These are phyloP conservation scores for Musca vetustissima DNA, from an alignment of 1,140 invertebrate species.

Conservation along the genomic window DNA sequence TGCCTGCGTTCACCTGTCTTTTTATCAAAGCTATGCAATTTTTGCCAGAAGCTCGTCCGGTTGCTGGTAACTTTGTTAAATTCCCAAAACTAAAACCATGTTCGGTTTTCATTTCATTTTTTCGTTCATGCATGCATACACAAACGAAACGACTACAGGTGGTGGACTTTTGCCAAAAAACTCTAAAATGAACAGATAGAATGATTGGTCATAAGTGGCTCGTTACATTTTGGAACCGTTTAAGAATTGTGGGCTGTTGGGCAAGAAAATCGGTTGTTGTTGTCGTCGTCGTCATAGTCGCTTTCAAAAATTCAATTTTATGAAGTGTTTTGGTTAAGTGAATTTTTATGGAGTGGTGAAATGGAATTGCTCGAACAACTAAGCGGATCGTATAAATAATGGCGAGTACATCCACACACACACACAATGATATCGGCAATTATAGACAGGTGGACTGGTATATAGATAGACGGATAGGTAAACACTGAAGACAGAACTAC, in stretches of 20 bases:
- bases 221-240: too few species aligned
- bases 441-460: neutral
- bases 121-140: neutral
- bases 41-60: too few species aligned
- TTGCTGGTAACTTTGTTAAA: neutral
- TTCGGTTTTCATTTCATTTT: neutral
- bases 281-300: too few species aligned
- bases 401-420: too few species aligned
- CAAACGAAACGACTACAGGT: neutral
- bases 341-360: constrained; percentile 16
- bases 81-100: neutral
- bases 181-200: too few species aligned
- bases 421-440: neutral
- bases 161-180: constrained; percentile 11
- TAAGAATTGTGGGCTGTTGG: too few species aligned
- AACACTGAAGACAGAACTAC: too few species aligned
- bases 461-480: neutral
- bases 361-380: constrained; percentile 6
- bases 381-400: neutral
- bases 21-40: too few species aligned
- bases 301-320: neutral
- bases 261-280: too few species aligned
- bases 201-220: constrained; percentile 8
- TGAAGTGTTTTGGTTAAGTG: constrained; percentile 14
- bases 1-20: too few species aligned